Percentiles rank a stretch among this genome's conserved stretches.
Conservation (phyloP, 2,113 vertebrate species). For the Muscicapa adusta region DNA sequence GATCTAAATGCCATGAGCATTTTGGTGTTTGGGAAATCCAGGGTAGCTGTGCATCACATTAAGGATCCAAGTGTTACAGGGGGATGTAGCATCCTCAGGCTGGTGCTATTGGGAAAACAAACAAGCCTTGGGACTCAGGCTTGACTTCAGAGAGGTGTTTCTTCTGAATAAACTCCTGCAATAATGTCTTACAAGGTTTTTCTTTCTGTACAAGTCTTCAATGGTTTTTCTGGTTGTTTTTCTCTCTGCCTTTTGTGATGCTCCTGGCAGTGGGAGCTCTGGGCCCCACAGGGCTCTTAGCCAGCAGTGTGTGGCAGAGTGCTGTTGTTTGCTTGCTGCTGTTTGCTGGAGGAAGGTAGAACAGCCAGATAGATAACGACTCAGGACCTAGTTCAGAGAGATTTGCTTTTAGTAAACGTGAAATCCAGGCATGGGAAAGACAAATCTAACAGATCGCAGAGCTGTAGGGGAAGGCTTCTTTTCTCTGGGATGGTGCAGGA, state of each 20-base stretch:
- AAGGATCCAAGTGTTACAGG: neutral
- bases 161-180: neutral
- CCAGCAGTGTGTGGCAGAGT: neutral
- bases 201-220: neutral
- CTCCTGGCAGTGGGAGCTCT: neutral
- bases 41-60: neutral
- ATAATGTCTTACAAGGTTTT: neutral
- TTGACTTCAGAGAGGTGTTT: neutral
- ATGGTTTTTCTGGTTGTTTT: neutral
- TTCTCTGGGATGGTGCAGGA: neutral
- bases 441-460: neutral
- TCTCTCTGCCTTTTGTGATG: neutral
- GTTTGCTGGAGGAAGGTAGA: neutral
- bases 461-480: neutral
- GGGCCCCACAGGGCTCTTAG: neutral
- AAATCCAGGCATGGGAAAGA: neutral
- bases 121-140: neutral
- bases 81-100: neutral
- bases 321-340: neutral
- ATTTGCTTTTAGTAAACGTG: neutral
- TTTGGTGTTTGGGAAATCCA: neutral
- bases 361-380: neutral
- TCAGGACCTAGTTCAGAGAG: neutral
- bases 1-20: accelerated
- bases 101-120: neutral